Conservation (phyloP, 2,113 vertebrate species). For the Silurus asotus region DNA sequence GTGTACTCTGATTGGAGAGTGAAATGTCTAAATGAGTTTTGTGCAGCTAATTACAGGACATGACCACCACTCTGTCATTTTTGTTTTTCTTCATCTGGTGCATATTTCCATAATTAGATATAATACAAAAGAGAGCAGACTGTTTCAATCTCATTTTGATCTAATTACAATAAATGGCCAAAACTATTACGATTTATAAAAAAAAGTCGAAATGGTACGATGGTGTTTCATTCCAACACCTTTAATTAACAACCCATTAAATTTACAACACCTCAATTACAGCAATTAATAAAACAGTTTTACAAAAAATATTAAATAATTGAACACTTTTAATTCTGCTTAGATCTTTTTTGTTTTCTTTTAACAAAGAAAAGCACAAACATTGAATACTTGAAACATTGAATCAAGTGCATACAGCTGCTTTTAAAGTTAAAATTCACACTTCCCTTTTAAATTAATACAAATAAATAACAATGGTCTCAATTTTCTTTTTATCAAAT, state of each 20-base stretch:
- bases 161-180: constrained; percentile 61
- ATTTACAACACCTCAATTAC: constrained; percentile 60
- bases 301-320: constrained; percentile 51
- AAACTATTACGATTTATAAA: constrained; percentile 56
- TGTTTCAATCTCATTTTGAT: constrained; percentile 63
- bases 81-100: constrained; percentile 56
- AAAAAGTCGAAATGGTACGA: constrained; percentile 40
- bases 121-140: constrained; percentile 52
- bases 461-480: neutral
- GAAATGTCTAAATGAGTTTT: constrained; percentile 42
- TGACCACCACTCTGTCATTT: constrained; percentile 44
- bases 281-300: constrained; percentile 49
- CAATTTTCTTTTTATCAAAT: neutral
- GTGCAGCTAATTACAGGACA: constrained; percentile 48
- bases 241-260: constrained; percentile 58
- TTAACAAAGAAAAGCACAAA: neutral
- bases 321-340: neutral
- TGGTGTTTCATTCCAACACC: constrained; percentile 51
- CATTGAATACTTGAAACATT: neutral
- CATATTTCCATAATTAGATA: constrained; percentile 60
- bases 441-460: neutral
- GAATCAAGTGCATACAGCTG: neutral
- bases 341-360: neutral
- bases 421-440: neutral
- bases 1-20: constrained; percentile 40